Percentiles rank a stretch among this genome's conserved stretches.
These are phyloP conservation scores for Syngnathus rostellatus DNA, from an alignment of 2,797 vertebrate species.

Conservation along the genomic window DNA sequence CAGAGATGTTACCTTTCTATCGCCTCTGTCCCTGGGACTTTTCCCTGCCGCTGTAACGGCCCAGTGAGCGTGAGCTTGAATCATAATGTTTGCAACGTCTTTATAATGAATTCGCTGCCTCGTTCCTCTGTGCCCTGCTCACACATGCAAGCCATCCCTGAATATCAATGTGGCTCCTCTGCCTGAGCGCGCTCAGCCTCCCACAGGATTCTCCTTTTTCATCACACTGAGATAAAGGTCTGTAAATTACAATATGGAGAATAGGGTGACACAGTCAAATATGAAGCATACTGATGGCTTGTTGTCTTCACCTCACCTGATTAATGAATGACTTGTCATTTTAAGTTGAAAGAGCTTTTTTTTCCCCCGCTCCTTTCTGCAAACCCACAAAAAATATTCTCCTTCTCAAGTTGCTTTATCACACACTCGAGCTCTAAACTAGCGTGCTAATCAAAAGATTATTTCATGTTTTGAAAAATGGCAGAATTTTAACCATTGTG, in stretches of 20 bases:
- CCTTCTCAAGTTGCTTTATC: neutral
- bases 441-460: neutral
- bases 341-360: slow-evolving; percentile 4
- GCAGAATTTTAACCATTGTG: neutral
- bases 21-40: slow-evolving; percentile 20
- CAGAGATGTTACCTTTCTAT: slow-evolving; percentile 29
- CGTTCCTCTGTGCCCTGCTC: slow-evolving; percentile 33
- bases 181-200: slow-evolving; percentile 16
- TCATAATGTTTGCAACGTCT: slow-evolving; percentile 45
- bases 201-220: slow-evolving; percentile 32
- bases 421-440: neutral
- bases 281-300: slow-evolving; percentile 20
- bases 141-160: slow-evolving; percentile 30
- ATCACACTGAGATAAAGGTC: slow-evolving; percentile 46
- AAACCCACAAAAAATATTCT: neutral
- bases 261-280: slow-evolving; percentile 32
- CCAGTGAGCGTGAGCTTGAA: slow-evolving; percentile 49
- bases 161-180: slow-evolving; percentile 39
- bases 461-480: neutral
- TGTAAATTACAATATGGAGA: slow-evolving; percentile 41
- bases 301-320: slow-evolving; percentile 11
- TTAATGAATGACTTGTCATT: slow-evolving; percentile 25
- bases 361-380: neutral
- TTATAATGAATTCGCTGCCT: slow-evolving; percentile 53
- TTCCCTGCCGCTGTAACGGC: slow-evolving; percentile 12